A percentile compares a stretch with the other conserved stretches of the same genome.
phyloP scores from a whole-genome alignment of 2,113 vertebrate genomes.

The Xiphophorus couchianus region DNA sequence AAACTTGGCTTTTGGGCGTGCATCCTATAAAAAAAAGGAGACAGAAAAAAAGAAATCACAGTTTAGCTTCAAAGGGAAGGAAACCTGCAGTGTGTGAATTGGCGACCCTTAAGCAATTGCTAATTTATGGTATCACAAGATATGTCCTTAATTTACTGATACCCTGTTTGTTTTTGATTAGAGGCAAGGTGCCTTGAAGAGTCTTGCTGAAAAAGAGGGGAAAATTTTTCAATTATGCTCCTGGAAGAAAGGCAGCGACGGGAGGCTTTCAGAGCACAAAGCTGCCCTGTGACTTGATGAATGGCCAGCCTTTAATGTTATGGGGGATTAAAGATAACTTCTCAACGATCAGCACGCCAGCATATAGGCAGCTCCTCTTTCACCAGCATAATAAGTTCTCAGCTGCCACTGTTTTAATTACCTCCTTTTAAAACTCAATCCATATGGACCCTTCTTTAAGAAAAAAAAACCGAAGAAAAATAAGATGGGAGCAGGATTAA shows the following conservation, averaged over 20 bases:
- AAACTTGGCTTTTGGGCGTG: slow-evolving; percentile 50
- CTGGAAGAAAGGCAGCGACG: slow-evolving; percentile 68
- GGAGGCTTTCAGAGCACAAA: slow-evolving; percentile 75
- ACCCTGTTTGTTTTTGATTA: slow-evolving; percentile 70
- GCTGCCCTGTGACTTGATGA: slow-evolving; percentile 81
- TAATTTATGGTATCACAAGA: slow-evolving; percentile 62
- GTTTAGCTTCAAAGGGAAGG: slow-evolving; percentile 32
- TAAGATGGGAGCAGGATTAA: slow-evolving; percentile 66
- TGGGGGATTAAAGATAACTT: slow-evolving; percentile 84
- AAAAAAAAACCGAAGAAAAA: slow-evolving; percentile 55
- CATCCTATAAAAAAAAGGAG: slow-evolving; percentile 8
- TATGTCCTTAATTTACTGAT: slow-evolving; percentile 74
- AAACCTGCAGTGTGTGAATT: slow-evolving; percentile 26
- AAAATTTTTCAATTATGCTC: slow-evolving; percentile 76
- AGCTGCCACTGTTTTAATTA: slow-evolving; percentile 84
- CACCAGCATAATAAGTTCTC: slow-evolving; percentile 81
- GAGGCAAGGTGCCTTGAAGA: slow-evolving; percentile 58
- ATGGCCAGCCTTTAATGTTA: slow-evolving; percentile 82
- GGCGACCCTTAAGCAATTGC: slow-evolving; percentile 34
- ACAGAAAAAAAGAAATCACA: slow-evolving; percentile 21
- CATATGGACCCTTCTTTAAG: slow-evolving; percentile 67
- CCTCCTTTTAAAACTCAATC: slow-evolving; percentile 82
- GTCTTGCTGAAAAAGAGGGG: slow-evolving; percentile 28
- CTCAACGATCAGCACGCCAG: slow-evolving; percentile 76
- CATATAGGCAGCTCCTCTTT: slow-evolving; percentile 80